phyloP scores from a whole-genome alignment of 2,888 invertebrate genomes.

The Eupithecia vulgata region DNA sequence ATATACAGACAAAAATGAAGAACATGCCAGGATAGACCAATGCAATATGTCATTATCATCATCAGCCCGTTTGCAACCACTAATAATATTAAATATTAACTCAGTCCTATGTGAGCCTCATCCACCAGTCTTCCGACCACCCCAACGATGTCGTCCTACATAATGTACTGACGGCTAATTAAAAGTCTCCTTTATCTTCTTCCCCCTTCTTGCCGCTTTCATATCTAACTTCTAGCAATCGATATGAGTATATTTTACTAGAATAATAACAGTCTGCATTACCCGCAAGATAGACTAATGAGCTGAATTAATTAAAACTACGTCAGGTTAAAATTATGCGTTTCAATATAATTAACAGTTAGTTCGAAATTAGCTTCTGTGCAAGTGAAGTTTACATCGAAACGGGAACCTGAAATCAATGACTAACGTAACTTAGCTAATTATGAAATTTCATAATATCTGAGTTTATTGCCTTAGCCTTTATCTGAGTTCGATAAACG shows the following conservation, averaged over 20 bases:
- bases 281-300: neutral
- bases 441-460: neutral
- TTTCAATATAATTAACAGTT: slow-evolving; percentile 32
- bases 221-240: neutral
- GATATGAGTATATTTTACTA: neutral
- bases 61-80: no score
- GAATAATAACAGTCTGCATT: neutral
- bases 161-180: no score
- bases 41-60: no score
- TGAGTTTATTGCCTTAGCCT: neutral
- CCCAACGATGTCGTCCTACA: no score
- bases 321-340: slow-evolving; percentile 30
- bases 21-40: no score
- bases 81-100: no score
- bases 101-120: no score
- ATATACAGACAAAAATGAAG: no score
- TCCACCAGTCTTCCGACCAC: no score
- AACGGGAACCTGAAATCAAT: slow-evolving; percentile 13
- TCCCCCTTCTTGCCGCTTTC: no score
- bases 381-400: slow-evolving; percentile 13
- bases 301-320: slow-evolving; percentile 1
- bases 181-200: no score
- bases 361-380: slow-evolving; percentile 31
- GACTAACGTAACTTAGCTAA: slow-evolving; percentile 13
- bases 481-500: no score